phyloP scores from a whole-genome alignment of 2,888 invertebrate species.

The Hirtodrosophila confusa region DNA sequence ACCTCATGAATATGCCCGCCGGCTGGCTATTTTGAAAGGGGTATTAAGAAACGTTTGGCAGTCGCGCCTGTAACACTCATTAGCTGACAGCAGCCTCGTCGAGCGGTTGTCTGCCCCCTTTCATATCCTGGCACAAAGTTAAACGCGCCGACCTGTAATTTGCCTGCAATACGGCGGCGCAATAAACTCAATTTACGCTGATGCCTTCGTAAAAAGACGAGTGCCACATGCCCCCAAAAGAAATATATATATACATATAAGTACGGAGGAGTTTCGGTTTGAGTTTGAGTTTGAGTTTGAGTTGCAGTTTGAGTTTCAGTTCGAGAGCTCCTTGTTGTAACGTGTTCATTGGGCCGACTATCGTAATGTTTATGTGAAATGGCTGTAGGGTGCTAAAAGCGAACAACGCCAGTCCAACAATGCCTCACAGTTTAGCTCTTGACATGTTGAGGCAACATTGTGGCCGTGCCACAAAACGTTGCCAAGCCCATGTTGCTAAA shows the following conservation, averaged over 20 bases:
- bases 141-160: constrained; percentile 81
- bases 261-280: constrained; percentile 3
- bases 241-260: constrained; percentile 21
- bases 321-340: constrained; percentile 58
- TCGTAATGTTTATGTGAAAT: constrained; percentile 70
- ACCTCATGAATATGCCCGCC: constrained; percentile 4
- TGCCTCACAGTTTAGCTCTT: constrained; percentile 64
- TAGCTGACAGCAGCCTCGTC: constrained; percentile 56
- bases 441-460: constrained; percentile 75
- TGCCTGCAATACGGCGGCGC: constrained; percentile 79
- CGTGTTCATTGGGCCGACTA: constrained; percentile 68
- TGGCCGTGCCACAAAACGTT: constrained; percentile 35
- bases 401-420: constrained; percentile 49
- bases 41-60: constrained; percentile 50
- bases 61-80: constrained; percentile 65
- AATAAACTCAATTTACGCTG: constrained; percentile 75
- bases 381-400: constrained; percentile 71
- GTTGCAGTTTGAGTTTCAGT: constrained; percentile 3
- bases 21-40: constrained; percentile 2
- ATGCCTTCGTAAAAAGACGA: constrained; percentile 48
- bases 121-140: constrained; percentile 80
- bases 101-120: constrained; percentile 37
- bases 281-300: constrained; percentile 5
- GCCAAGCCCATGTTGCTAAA: constrained; percentile 52
- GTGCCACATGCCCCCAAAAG: constrained; percentile 64